Percentiles rank a stretch among this genome's conserved stretches.
These are phyloP conservation scores for Blastobasis lacticolella DNA, from an alignment of 2,888 invertebrate genomes.

Conservation along the genomic window DNA sequence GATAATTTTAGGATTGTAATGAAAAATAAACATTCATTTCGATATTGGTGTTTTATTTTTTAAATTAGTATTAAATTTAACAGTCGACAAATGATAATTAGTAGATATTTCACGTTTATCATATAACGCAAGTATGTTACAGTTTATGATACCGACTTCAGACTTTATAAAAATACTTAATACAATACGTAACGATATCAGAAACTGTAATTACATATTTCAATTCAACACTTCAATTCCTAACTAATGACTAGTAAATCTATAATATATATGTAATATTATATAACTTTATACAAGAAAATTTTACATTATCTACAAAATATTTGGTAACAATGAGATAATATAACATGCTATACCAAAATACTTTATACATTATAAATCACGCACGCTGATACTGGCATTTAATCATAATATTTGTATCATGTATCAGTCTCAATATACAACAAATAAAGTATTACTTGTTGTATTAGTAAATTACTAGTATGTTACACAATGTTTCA, in stretches of 20 bases:
- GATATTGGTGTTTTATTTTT: conserved; percentile 45
- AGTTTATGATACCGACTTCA: background rate
- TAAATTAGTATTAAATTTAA: conserved; percentile 47
- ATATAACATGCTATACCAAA: conserved; percentile 59
- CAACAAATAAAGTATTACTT: conserved; percentile 27
- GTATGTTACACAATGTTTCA: conserved; percentile 17
- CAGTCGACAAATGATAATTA: conserved; percentile 36
- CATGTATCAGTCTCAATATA: conserved; percentile 63
- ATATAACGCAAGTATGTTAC: background rate
- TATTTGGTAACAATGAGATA: conserved; percentile 73
- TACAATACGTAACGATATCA: conserved; percentile 14
- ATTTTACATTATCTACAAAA: conserved; percentile 56
- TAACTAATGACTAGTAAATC: conserved; percentile 69
- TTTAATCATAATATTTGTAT: conserved; percentile 36
- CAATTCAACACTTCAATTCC: conserved; percentile 44
- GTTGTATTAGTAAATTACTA: conserved; percentile 9
- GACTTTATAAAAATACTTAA: conserved; percentile 1
- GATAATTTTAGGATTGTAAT: conserved; percentile 6
- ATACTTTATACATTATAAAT: conserved; percentile 48
- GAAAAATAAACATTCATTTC: conserved; percentile 27
- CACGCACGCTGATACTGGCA: conserved; percentile 55
- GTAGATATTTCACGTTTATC: no score
- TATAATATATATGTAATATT: conserved; percentile 39
- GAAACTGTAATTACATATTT: conserved; percentile 36
- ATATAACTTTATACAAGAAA: conserved; percentile 37